Conservation (phyloP, 92 coral and sea anemone species). For the Epizoanthus fatuus region DNA sequence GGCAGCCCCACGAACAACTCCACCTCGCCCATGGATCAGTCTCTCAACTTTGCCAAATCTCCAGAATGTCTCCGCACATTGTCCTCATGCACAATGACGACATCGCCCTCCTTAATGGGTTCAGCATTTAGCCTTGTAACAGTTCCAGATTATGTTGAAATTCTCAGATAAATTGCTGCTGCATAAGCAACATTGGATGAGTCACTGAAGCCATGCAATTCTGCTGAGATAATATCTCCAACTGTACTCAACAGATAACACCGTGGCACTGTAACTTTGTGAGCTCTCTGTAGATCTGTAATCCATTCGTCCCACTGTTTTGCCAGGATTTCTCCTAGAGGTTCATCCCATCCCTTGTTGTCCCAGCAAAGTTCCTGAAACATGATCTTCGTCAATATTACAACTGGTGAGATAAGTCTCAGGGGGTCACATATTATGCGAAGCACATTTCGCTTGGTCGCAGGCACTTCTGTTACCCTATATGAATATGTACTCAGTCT, state of each 20-base stretch:
- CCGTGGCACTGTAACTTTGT: conserved; percentile 24
- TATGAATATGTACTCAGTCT: not conserved
- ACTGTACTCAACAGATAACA: conserved; percentile 14
- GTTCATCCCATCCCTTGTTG: conserved; percentile 51
- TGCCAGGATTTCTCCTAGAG: conserved; percentile 21
- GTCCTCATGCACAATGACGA: conserved; percentile 54
- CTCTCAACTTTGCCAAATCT: conserved; percentile 32
- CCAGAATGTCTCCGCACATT: conserved; percentile 44
- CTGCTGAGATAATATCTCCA: not conserved
- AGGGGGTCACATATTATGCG: conserved; percentile 32
- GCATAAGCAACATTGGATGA: conserved; percentile 46
- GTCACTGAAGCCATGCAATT: conserved; percentile 44
- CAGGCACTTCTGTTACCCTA: not conserved
- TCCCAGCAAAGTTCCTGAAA: conserved; percentile 51
- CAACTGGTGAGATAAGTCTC: conserved; percentile 50
- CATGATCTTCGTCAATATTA: conserved; percentile 36
- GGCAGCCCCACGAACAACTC: conserved; percentile 32
- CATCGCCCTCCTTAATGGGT: conserved; percentile 17
- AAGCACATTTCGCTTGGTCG: conserved; percentile 32
- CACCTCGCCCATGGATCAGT: conserved; percentile 30
- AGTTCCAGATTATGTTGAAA: conserved; percentile 6
- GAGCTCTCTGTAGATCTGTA: conserved; percentile 14
- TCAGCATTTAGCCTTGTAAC: not conserved
- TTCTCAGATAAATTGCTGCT: conserved; percentile 40
- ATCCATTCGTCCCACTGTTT: not conserved